phyloP scores from a whole-genome alignment of 2,888 invertebrate species.

The Thereva unica region DNA sequence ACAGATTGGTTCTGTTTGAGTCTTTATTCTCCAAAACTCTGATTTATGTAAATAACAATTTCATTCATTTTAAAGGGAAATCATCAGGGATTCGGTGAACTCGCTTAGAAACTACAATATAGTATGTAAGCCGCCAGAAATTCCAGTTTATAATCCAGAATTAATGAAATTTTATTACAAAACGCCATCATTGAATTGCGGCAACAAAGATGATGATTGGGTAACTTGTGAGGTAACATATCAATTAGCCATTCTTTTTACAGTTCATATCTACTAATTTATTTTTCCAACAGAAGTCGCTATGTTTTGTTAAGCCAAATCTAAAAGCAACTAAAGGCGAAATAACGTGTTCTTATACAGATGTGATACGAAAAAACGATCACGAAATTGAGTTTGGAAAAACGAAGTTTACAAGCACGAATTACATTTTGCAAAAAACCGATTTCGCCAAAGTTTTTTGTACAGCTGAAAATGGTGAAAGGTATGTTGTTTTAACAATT shows the following conservation, averaged over 20 bases:
- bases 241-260: background rate
- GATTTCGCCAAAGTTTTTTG: conserved; percentile 77
- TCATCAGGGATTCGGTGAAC: conserved; percentile 60
- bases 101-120: conserved; percentile 55
- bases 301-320: conserved; percentile 55
- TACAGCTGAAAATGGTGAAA: conserved; percentile 52
- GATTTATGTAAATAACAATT: no score
- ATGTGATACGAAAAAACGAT: conserved; percentile 72
- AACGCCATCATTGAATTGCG: conserved; percentile 67
- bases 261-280: background rate
- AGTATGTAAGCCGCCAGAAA: conserved; percentile 67
- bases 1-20: no score
- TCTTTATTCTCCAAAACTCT: no score
- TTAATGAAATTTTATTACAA: conserved; percentile 72
- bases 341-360: conserved; percentile 64
- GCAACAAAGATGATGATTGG: conserved; percentile 69
- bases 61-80: conserved; percentile 51
- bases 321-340: conserved; percentile 51
- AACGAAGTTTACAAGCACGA: conserved; percentile 61
- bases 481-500: conserved; percentile 46
- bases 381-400: conserved; percentile 62
- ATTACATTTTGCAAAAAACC: conserved; percentile 67
- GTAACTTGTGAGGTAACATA: conserved; percentile 69
- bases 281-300: conserved; percentile 52
- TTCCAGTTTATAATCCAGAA: conserved; percentile 70